Base-by-base conservation (phyloP, 2,888 invertebrate species). In the Panopea generosa region DNA sequence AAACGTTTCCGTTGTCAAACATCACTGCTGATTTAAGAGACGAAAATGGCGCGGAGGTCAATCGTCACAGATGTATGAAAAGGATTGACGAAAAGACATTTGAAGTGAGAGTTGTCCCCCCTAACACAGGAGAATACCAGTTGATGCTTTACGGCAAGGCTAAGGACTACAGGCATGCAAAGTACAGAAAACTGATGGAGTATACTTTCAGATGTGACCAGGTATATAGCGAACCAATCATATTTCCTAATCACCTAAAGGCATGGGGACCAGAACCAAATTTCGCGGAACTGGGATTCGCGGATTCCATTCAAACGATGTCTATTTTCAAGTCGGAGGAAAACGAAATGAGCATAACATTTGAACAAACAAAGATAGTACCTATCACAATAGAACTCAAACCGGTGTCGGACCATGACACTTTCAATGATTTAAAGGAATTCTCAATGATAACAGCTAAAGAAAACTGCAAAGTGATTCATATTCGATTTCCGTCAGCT, bases 261-360 rank as follows among this genome's bases (percentile, higher is more conserved):
- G 60, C 78, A 0, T 85, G 82, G 76, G 85, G 85, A 20, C 71
- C 82, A 6, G 79, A 81, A 40, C 77, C 81, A 24, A 77, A 82
- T 65, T 85, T 71, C 61, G 57, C 53, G 11, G 84, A 85, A n/a
- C 74, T 77, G 20, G 85, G 85, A 4, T 83, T 85, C 49, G 66
- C 82, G 14, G 79, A 81, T 2, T 72, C 81, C 27, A 74, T 81
- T 40, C 66, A 66, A 9, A 65, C 68, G 16, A 56, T 76, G n/a
- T 76, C 83, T 2, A 69, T 71, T 18, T 67, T 79, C 7, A 56
- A 70, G 57, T 66, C 71, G 9, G 80, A 77, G 9, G 52, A 62
- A n/a, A 76, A 68, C 24, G 77, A 85, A 59, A 43, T 81, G 16
- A 59, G 45, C 16, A 56, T 84, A 9, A 57, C 63, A 16, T 53